phyloP scores from a whole-genome alignment of 2,888 invertebrate species.

The Bhutanitis thaidina region DNA sequence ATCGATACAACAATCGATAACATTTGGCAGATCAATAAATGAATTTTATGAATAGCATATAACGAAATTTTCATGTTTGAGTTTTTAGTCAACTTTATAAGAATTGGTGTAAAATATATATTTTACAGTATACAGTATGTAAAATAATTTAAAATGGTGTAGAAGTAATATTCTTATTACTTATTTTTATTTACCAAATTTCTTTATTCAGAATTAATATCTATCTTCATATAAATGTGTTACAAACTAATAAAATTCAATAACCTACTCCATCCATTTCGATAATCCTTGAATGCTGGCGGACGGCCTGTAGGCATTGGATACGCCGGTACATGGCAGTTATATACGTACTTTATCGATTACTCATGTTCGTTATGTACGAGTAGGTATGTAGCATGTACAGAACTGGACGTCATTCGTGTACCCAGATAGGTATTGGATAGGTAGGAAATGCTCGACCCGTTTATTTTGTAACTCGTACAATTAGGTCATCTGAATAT shows the following conservation, averaged over 20 bases:
- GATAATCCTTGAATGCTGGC: slow-evolving; percentile 27
- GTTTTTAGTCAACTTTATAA: too few relatives aligned
- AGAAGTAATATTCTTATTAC: too few relatives aligned
- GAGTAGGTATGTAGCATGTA: slow-evolving; percentile 28
- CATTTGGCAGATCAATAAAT: not conserved
- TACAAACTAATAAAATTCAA: not conserved
- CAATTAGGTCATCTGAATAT: slow-evolving; percentile 38
- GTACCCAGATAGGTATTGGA: slow-evolving; percentile 29
- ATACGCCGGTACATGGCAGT: slow-evolving; percentile 28
- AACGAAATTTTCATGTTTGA: too few relatives aligned
- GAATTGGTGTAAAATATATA: too few relatives aligned
- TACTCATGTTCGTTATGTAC: slow-evolving; percentile 38
- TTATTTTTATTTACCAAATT: too few relatives aligned
- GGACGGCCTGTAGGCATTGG: slow-evolving; percentile 20
- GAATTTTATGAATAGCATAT: not conserved
- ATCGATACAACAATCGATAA: slow-evolving; percentile 59
- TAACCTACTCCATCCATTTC: slow-evolving; percentile 33
- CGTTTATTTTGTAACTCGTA: slow-evolving; percentile 40
- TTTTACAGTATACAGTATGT: too few relatives aligned
- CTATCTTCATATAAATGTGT: not conserved
- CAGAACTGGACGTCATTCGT: slow-evolving; percentile 36
- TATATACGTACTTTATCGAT: slow-evolving; percentile 51
- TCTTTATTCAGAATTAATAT: too few relatives aligned
- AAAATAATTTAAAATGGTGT: too few relatives aligned
- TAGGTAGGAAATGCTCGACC: slow-evolving; percentile 34